Evolutionary conservation across 2,888 invertebrate species (phyloP), one percentile per base, ranked within the genome.

Genomic region (Halocaridina rubra): DNA sequence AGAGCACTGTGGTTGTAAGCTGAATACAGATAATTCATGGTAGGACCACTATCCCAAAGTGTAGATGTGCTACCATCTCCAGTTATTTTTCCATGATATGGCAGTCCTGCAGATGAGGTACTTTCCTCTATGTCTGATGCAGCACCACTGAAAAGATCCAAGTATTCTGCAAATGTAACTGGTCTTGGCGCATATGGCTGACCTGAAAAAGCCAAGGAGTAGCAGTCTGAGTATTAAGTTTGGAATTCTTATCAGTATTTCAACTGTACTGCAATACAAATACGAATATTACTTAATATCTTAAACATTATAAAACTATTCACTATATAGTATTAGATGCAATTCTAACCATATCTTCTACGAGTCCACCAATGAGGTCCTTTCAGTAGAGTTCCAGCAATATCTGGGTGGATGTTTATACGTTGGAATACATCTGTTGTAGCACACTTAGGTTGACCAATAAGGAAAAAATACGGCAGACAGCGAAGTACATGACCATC

Each of bases 341-440:
- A n/a, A n/a, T n/a, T n/a, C 5, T 64, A 71, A 82, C 82, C 82
- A 77, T 59, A 82, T 82, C 82, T 82, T 29, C 64, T 82, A 19
- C 86, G 59, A 5, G 77, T 77, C 87, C 87, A 88, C 87, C 87
- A 88, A 39, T 88, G 76, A 7, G 86, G 79, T 30, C 88, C 85
- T 32, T 88, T 86, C 16, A 88, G 27, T n/a, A 71, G 32, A 59
- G 81, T 80, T 80, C 67, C 72, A 29, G 29, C 67, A 33, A 88
- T 82, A 46, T 82, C 72, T n/a, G 87, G 88, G 27, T 88, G 88
- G 32, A 80, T 71, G 39, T 61, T 76, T 57, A 71, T 77, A 24
- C 79, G 29, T 77, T 81, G 71, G 53, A 79, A 79, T 69, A 88
- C 69, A 30, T 88, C 87, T 2, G 87, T 88, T 57, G 87, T 88